A percentile compares a stretch with the other conserved stretches of the same genome.
Evolutionary conservation across 2,113 vertebrate species (phyloP).

Genomic region (Pteronura brasiliensis): DNA sequence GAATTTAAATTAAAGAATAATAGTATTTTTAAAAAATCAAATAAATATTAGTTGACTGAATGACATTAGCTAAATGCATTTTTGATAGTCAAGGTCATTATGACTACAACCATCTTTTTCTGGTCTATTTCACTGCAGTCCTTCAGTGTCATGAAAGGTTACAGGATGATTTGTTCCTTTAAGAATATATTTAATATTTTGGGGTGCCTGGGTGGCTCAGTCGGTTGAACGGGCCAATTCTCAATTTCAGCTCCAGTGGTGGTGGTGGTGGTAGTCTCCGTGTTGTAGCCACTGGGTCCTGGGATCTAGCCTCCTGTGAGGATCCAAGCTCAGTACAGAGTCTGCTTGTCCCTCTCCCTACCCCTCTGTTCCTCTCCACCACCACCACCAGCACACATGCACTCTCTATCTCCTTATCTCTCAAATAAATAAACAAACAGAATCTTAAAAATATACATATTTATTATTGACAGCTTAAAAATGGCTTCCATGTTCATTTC

Average conservation of each 20-base stretch:
- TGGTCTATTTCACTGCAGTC: neutral
- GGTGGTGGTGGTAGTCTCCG: neutral
- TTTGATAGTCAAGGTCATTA: neutral
- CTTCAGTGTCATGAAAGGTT: neutral
- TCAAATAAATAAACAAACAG: neutral
- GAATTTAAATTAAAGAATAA: too few species aligned
- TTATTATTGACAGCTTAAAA: neutral
- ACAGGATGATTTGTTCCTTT: constrained; percentile 1
- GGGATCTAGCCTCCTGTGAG: neutral
- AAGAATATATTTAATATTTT: neutral
- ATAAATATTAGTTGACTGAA: neutral
- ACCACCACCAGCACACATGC: neutral
- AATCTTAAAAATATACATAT: neutral
- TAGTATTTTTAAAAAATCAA: neutral
- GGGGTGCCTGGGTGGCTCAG: neutral
- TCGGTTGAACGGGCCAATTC: neutral
- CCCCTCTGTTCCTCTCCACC: neutral
- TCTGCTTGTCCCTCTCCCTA: neutral
- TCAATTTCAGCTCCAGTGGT: neutral
- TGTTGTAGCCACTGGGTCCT: neutral
- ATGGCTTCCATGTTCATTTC: neutral
- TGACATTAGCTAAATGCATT: neutral
- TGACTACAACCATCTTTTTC: neutral
- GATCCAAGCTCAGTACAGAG: neutral
- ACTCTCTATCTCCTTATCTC: neutral